A percentile compares a stretch with the other conserved stretches of the same genome.
Conservation (phyloP, 2,113 vertebrate genomes). For the Phyllostomus hastatus region DNA sequence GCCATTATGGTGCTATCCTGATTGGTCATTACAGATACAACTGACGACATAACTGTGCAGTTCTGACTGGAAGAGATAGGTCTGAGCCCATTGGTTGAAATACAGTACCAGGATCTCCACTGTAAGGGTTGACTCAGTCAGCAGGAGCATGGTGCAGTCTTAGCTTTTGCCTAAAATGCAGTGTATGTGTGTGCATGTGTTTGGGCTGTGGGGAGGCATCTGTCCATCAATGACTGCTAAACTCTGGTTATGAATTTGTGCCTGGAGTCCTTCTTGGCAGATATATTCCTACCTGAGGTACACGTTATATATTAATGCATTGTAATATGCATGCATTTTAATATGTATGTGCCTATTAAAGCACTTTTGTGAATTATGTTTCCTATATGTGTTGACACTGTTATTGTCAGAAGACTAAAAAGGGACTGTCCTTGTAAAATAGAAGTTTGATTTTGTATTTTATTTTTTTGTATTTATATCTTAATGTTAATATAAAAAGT, state of each 20-base stretch:
- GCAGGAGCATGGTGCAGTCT: neutral
- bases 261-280: neutral
- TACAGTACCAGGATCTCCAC: neutral
- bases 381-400: neutral
- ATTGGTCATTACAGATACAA: neutral
- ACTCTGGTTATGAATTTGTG: neutral
- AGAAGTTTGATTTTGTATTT: neutral
- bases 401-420: neutral
- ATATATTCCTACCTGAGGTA: neutral
- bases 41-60: neutral
- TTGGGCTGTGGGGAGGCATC: neutral
- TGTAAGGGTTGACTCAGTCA: neutral
- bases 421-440: neutral
- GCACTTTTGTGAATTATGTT: neutral
- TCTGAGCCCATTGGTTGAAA: neutral
- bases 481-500: neutral
- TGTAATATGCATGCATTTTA: too few species aligned
- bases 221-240: neutral
- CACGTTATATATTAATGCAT: neutral
- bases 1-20: neutral
- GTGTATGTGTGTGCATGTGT: neutral
- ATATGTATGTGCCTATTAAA: neutral
- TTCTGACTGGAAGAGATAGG: neutral
- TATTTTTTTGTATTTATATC: neutral
- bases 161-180: neutral